Percentiles rank a stretch among this genome's conserved stretches.
phyloP scores from a whole-genome alignment of 2,797 vertebrate species.

The Emys orbicularis region DNA sequence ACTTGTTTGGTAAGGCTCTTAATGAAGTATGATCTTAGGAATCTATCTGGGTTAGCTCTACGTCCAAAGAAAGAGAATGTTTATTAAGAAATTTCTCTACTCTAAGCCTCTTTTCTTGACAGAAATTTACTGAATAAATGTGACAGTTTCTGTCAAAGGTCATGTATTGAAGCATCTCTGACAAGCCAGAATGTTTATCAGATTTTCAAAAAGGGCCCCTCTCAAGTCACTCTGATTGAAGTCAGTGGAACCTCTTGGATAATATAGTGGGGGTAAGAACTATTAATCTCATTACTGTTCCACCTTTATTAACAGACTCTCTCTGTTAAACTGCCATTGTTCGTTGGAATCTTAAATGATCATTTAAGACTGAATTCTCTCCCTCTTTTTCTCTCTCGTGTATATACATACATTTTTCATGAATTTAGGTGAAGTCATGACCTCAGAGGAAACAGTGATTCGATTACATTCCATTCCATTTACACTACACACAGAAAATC shows the following conservation, averaged over 20 bases:
- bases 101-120: neutral
- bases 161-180: neutral
- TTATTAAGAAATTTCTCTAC: neutral
- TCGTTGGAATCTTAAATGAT: neutral
- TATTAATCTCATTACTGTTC: neutral
- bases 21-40: neutral
- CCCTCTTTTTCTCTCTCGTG: neutral
- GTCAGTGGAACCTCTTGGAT: neutral
- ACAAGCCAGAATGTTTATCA: neutral
- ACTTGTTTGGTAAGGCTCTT: neutral
- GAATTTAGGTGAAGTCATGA: neutral
- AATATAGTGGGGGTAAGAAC: neutral
- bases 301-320: neutral
- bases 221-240: neutral
- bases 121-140: neutral
- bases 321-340: neutral
- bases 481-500: neutral
- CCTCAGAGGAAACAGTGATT: neutral
- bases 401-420: neutral
- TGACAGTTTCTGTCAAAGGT: neutral
- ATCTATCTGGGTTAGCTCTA: accelerated
- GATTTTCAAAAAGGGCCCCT: neutral
- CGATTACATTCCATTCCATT: neutral
- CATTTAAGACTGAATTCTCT: neutral
- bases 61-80: neutral